phyloP scores from a whole-genome alignment of 2,888 invertebrate genomes.

The Acheta domesticus region DNA sequence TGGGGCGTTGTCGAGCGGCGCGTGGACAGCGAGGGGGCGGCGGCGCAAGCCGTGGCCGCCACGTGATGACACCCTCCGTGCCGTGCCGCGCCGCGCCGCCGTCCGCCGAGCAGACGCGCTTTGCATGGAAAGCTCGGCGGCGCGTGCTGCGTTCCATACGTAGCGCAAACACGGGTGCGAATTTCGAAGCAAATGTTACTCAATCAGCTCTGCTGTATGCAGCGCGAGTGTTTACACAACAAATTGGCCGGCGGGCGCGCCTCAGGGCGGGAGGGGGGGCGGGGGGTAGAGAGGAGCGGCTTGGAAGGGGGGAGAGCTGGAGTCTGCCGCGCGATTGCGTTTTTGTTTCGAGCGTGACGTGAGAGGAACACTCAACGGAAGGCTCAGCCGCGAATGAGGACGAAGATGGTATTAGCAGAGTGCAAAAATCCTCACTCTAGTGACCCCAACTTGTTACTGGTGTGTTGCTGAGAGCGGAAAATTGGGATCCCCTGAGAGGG shows the following conservation, averaged over 20 bases:
- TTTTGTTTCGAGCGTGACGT: neutral
- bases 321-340: neutral
- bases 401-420: no score
- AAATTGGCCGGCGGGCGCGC: neutral
- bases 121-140: neutral
- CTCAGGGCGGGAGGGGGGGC: neutral
- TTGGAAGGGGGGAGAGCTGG: neutral
- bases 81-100: neutral
- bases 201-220: neutral
- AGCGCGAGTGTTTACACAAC: conserved; percentile 18
- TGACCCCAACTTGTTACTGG: no score
- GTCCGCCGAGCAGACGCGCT: neutral
- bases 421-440: no score
- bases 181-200: conserved; percentile 6
- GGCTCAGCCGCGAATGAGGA: no score
- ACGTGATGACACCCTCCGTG: neutral
- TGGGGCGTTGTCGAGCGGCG: no score
- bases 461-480: no score
- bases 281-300: neutral
- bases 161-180: neutral
- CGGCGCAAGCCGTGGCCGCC: no score
- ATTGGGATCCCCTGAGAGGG: no score
- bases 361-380: no score
- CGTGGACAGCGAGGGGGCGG: no score
- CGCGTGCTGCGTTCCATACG: neutral